These are phyloP conservation scores for Psettodes erumei DNA, from an alignment of 2,113 vertebrate genomes.

Conservation along the genomic window DNA sequence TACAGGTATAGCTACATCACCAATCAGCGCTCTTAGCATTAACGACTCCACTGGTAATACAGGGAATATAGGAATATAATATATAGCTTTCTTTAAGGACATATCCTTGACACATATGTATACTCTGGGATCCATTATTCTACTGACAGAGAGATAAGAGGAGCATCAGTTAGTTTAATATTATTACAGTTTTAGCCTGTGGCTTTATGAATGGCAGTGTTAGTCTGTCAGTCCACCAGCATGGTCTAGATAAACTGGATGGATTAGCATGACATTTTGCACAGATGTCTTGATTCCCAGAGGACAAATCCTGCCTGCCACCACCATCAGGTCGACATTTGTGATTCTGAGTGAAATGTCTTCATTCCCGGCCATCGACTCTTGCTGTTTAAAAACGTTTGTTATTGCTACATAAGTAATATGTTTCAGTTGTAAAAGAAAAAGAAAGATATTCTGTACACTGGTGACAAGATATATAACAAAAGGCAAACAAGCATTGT, in stretches of 20 bases:
- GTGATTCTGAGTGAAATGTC: no score
- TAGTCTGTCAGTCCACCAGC: background rate
- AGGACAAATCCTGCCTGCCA: background rate
- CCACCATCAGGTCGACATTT: background rate
- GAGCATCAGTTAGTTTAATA: background rate
- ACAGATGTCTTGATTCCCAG: background rate
- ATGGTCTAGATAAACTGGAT: background rate
- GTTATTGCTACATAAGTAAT: background rate
- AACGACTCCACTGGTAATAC: background rate
- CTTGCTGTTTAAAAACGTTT: conserved; percentile 2
- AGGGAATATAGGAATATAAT: no score
- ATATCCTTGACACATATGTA: conserved; percentile 6
- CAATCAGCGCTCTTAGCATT: conserved; percentile 2
- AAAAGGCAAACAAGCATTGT: no score
- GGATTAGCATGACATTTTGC: background rate
- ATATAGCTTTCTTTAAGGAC: conserved; percentile 14
- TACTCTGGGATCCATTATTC: background rate
- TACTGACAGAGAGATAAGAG: background rate
- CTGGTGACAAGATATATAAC: background rate
- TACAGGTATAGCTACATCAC: background rate
- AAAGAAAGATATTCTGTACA: background rate
- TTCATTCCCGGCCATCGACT: background rate
- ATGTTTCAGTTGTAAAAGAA: no score
- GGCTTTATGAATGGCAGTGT: background rate
- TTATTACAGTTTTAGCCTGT: background rate